Conservation (phyloP, 2,113 vertebrate species). For the Phaetusa simplex region DNA sequence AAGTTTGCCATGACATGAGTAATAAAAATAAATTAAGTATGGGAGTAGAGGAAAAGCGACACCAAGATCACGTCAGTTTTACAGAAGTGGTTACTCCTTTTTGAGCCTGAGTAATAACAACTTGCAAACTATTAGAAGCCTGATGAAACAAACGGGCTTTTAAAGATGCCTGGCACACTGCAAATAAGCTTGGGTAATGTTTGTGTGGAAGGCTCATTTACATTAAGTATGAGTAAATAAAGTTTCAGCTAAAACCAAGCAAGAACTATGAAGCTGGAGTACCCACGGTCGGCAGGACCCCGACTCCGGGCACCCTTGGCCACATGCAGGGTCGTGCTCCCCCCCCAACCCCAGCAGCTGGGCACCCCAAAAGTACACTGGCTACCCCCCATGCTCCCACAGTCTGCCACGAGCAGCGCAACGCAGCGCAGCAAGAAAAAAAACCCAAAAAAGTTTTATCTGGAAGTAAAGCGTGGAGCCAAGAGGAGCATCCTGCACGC, state of each 20-base stretch:
- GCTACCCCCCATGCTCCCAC: rapidly evolving
- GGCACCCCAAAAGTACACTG: not conserved
- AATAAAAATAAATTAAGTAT: not conserved
- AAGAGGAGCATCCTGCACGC: rapidly evolving
- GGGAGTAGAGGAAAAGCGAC: not conserved
- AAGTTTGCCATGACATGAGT: too few species aligned
- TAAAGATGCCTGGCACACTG: not conserved
- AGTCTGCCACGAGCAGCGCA: rapidly evolving
- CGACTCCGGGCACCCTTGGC: rapidly evolving
- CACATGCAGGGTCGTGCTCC: rapidly evolving
- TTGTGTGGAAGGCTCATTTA: not conserved
- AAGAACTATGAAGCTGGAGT: too few species aligned
- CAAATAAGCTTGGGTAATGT: not conserved
- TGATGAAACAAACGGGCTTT: not conserved
- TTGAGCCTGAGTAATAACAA: not conserved
- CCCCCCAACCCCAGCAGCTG: not conserved
- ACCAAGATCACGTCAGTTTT: not conserved
- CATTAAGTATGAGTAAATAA: not conserved
- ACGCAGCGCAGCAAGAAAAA: not conserved
- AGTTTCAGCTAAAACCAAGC: not conserved
- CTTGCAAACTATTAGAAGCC: not conserved
- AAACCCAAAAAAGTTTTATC: not conserved
- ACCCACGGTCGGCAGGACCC: not conserved
- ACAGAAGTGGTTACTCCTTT: rapidly evolving
- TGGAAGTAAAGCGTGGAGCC: not conserved